These are phyloP conservation scores for Stictonetta naevosa DNA, from an alignment of 2,113 vertebrate genomes.

Conservation along the genomic window DNA sequence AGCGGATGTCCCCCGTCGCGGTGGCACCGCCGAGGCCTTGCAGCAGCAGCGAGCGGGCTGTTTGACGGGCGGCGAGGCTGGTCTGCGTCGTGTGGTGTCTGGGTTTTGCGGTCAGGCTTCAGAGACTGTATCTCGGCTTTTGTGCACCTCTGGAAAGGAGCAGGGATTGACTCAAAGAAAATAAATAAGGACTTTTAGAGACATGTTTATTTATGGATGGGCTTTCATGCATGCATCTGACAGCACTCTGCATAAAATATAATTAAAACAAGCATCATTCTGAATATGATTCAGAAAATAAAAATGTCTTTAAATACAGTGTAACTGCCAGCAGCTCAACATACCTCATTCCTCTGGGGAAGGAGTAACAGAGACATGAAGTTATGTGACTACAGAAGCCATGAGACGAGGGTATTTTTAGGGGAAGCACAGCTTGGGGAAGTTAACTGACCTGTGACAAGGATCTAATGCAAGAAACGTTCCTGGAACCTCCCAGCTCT, in stretches of 20 bases:
- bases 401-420: slow-evolving; percentile 35
- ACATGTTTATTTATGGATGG: slow-evolving; percentile 31
- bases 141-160: not conserved
- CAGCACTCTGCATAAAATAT: slow-evolving; percentile 1
- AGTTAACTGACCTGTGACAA: slow-evolving; percentile 42
- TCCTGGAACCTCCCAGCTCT: not conserved
- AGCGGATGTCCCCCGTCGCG: rapidly evolving
- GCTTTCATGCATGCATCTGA: slow-evolving; percentile 41
- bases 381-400: slow-evolving; percentile 36
- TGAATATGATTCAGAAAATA: slow-evolving; percentile 68
- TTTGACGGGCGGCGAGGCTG: not conserved
- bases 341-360: slow-evolving; percentile 42
- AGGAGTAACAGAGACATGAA: slow-evolving; percentile 2
- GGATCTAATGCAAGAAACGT: not conserved
- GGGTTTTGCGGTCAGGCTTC: not conserved
- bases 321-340: slow-evolving; percentile 37
- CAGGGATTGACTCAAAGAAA: not conserved
- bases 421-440: not conserved
- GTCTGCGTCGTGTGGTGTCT: not conserved
- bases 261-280: slow-evolving; percentile 51
- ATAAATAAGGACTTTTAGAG: slow-evolving; percentile 33
- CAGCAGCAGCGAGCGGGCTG: not conserved
- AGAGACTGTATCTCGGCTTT: not conserved
- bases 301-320: slow-evolving; percentile 43
- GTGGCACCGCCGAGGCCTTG: rapidly evolving